Evolutionary conservation across 2,113 vertebrate genomes (phyloP).

Genomic region (Oryzias javanicus): DNA sequence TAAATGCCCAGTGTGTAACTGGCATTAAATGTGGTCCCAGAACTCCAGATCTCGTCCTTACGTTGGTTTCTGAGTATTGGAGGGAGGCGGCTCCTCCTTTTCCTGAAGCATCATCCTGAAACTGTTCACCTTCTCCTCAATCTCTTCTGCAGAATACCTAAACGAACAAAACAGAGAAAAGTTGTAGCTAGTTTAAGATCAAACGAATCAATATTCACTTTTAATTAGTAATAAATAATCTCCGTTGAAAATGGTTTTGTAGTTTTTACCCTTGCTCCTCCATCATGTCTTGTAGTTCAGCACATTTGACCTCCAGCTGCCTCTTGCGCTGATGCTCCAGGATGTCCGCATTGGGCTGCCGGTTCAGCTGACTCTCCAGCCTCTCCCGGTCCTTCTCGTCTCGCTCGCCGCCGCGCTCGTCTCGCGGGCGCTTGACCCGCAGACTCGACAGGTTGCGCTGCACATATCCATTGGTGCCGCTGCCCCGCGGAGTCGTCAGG

Average conservation of each 20-base stretch:
- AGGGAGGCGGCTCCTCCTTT: constrained; percentile 79
- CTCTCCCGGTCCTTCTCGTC: constrained; percentile 86
- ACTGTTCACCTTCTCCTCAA: constrained; percentile 90
- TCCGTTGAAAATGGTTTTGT: no score
- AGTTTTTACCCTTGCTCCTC: constrained; percentile 87
- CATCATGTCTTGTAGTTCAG: constrained; percentile 95
- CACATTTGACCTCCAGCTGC: constrained; percentile 91
- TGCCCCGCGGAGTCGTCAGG: constrained; percentile 89
- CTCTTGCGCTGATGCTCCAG: constrained; percentile 93
- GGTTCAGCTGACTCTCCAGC: constrained; percentile 87
- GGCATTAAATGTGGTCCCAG: no score
- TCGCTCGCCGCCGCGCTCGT: constrained; percentile 77
- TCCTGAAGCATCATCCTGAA: constrained; percentile 93
- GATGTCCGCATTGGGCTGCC: constrained; percentile 91
- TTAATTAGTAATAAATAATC: no score
- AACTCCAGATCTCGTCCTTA: constrained; percentile 37
- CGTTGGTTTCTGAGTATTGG: constrained; percentile 69
- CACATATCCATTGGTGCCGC: constrained; percentile 92
- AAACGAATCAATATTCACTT: no score
- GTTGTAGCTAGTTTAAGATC: not conserved
- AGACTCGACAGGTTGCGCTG: constrained; percentile 90
- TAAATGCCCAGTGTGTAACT: no score
- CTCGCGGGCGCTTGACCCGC: constrained; percentile 84
- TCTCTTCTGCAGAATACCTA: constrained; percentile 89
- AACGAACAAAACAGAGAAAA: not conserved